Base-by-base conservation (phyloP, 1,140 invertebrate genomes). In the Caenorhabditis latens region DNA sequence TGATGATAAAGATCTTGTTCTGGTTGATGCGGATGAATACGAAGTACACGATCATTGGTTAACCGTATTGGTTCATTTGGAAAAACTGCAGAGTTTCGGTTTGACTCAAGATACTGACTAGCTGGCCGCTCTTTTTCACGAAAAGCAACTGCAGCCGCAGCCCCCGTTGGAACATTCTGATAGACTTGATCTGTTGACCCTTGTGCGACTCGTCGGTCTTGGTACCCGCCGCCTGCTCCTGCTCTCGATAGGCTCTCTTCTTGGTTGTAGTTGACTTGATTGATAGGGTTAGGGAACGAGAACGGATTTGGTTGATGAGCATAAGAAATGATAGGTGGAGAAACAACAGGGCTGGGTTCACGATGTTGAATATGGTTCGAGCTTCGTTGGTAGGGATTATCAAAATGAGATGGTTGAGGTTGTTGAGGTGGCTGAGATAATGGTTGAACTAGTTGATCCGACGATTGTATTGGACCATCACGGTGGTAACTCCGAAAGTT, bases 231-330 rank as follows among this genome's bases (percentile, higher is more conserved):
- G 40, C 71, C 46, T 40, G n/a, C 46, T n/a, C 40, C 46, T n/a
- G 6, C 46, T 79, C 46, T 53, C n/a, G 40, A 19, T n/a, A 21
- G 42, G n/a, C 42, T 48, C 19, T 53, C 46, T 50, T 79, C 71
- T 32, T 79, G 71, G 71, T 79, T 79, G 46, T 50, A 48, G 46
- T 53, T 50, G 43, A 79, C 46, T 79, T 79, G 71, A 79, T 79
- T 79, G 43, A 79, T 79, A 6, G 71, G 71, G 71, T 79, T 50
- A 13, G 43, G 43, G 71, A 79, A 79, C 19, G 71, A 79, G 46
- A 79, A 79, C 43, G 71, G 71, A 50, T 24, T 53, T 4, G 46
- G 14, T 24, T 48, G 71, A 24, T 50, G 71, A 24, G 71, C 46
- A 79, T 79, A 50, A 24, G 71, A 50, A n/a, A 79, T 50, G 40